Conservation (phyloP, 1,140 invertebrate genomes). For the Mesaphorura yosii region DNA sequence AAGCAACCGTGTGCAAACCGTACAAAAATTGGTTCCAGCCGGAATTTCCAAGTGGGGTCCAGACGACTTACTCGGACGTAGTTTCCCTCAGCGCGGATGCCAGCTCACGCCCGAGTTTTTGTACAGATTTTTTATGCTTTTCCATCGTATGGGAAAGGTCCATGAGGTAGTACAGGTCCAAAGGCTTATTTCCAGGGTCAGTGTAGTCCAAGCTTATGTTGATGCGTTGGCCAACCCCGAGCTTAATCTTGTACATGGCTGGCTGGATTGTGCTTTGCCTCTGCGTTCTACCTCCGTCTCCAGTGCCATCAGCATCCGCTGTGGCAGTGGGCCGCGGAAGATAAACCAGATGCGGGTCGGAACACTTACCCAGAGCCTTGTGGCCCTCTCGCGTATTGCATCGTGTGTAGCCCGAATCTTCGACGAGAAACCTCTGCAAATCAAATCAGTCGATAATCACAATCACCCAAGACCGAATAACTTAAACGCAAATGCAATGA, state of each 20-base stretch:
- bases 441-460: neutral
- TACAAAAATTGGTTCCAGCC: neutral
- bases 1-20: conserved; percentile 2
- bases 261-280: neutral
- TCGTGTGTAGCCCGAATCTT: neutral
- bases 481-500: neutral
- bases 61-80: too few species aligned
- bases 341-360: neutral
- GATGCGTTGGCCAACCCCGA: conserved; percentile 11
- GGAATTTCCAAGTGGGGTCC: too few species aligned
- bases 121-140: conserved; percentile 55
- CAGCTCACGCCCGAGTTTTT: too few species aligned
- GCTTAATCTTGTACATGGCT: neutral
- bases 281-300: neutral
- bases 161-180: conserved; percentile 56
- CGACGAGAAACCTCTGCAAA: neutral
- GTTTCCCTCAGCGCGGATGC: too few species aligned
- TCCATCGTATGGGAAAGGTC: conserved; percentile 54
- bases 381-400: conserved; percentile 9
- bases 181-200: conserved; percentile 38
- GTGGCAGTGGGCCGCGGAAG: neutral
- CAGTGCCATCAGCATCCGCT: too few species aligned
- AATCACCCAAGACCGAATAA: conserved; percentile 1
- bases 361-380: neutral
- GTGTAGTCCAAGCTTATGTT: conserved; percentile 11